These are phyloP conservation scores for Acanthosepion pharaonis DNA, from an alignment of 2,888 invertebrate species.

Conservation along the genomic window DNA sequence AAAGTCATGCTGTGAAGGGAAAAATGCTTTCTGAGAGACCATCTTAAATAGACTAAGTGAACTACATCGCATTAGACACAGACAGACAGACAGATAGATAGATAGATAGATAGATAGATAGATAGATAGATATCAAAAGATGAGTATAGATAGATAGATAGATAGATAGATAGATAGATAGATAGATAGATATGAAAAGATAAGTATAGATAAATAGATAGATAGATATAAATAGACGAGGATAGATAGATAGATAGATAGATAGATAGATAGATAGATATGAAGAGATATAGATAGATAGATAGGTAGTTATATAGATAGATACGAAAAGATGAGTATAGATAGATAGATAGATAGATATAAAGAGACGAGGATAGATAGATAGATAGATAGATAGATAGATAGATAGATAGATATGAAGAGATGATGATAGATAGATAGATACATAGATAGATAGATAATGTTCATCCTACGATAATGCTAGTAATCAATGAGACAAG, in stretches of 20 bases:
- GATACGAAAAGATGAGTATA: too few species aligned
- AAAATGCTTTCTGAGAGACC: too few species aligned
- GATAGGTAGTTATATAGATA: too few species aligned
- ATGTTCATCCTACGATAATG: background rate
- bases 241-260: background rate
- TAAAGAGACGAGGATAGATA: too few species aligned
- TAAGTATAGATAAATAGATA: background rate
- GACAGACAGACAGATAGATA: background rate
- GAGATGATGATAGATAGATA: too few species aligned
- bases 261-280: background rate
- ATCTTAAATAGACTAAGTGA: too few species aligned
- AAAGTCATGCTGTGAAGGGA: too few species aligned
- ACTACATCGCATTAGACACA: background rate
- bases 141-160: background rate
- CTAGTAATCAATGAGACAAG: background rate
- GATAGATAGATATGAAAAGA: background rate
- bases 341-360: too few species aligned
- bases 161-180: background rate
- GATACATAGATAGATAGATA: background rate
- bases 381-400: too few species aligned
- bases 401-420: too few species aligned
- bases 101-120: background rate
- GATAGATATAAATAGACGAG: background rate
- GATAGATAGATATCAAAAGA: background rate
- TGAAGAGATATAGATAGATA: background rate